Evolutionary conservation across 2,888 invertebrate genomes (phyloP).

Genomic region (Ichneumoninae sp.): DNA sequence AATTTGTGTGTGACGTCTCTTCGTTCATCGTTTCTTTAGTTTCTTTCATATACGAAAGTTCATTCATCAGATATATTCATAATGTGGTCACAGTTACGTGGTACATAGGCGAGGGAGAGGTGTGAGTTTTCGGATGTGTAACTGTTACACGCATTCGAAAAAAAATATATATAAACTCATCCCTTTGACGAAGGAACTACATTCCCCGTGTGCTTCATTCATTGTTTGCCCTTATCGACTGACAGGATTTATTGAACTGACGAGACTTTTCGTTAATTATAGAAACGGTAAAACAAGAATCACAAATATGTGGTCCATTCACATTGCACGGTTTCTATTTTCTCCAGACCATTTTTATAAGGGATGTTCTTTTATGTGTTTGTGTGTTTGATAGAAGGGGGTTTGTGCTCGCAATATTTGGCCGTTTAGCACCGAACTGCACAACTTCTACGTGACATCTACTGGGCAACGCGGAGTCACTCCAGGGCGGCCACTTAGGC

Average conservation of each 20-base stretch:
- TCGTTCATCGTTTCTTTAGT: conserved; percentile 32
- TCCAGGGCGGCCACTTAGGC: conserved; percentile 74
- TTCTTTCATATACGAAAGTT: conserved; percentile 38
- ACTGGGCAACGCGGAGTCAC: conserved; percentile 29
- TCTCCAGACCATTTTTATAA: not conserved
- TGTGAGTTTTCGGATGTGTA: conserved; percentile 3
- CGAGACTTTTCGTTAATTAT: conserved; percentile 4
- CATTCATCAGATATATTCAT: conserved; percentile 41
- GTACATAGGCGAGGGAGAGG: not conserved
- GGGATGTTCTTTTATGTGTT: not conserved
- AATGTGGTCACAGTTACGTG: conserved; percentile 12
- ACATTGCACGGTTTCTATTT: conserved; percentile 3
- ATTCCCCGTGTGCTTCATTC: not conserved
- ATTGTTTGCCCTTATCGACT: not conserved
- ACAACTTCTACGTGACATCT: conserved; percentile 42
- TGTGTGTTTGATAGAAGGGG: conserved; percentile 11
- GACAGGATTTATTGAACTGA: not conserved
- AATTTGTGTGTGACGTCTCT: conserved; percentile 20
- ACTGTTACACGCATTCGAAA: not conserved
- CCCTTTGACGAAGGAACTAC: conserved; percentile 4
- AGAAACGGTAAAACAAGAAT: not conserved
- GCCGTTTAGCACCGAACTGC: conserved; percentile 60
- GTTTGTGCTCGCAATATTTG: conserved; percentile 53
- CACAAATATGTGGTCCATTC: conserved; percentile 14
- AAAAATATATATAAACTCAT: not conserved